A percentile compares a stretch with the other conserved stretches of the same genome.
phyloP scores from a whole-genome alignment of 2,797 vertebrate genomes.

The Gambusia yucatana region DNA sequence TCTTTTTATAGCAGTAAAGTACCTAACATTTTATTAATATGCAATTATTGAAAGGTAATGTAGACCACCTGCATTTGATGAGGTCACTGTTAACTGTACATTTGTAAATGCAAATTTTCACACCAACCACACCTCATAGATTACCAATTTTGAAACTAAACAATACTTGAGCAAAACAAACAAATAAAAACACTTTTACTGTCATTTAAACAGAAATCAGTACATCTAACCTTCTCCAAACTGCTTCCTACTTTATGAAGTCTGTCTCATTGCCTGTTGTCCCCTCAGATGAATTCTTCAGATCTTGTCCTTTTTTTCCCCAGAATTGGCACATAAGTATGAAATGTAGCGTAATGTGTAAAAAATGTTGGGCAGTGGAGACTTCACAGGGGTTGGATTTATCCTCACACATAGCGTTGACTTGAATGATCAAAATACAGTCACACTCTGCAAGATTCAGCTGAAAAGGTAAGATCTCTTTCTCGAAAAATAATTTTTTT shows the following conservation, averaged over 20 bases:
- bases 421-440: constrained; percentile 43
- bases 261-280: constrained; percentile 8
- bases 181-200: background rate
- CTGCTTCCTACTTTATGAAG: background rate
- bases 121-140: background rate
- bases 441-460: constrained; percentile 21
- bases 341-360: constrained; percentile 80
- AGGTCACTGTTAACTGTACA: background rate
- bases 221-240: background rate
- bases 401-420: constrained; percentile 39
- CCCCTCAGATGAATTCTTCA: constrained; percentile 37
- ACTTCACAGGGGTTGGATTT: constrained; percentile 58
- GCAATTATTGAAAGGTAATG: background rate
- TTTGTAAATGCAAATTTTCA: background rate
- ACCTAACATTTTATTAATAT: background rate
- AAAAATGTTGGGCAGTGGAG: constrained; percentile 67
- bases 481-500: background rate
- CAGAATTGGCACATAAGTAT: constrained; percentile 73
- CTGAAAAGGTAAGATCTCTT: constrained; percentile 63
- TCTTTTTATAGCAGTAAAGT: background rate
- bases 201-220: background rate
- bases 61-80: background rate
- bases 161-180: background rate
- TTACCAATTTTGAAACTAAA: background rate
- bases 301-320: constrained; percentile 29